Evolutionary conservation across 2,113 vertebrate species (phyloP).

Genomic region (Phylloscopus trochiloides): DNA sequence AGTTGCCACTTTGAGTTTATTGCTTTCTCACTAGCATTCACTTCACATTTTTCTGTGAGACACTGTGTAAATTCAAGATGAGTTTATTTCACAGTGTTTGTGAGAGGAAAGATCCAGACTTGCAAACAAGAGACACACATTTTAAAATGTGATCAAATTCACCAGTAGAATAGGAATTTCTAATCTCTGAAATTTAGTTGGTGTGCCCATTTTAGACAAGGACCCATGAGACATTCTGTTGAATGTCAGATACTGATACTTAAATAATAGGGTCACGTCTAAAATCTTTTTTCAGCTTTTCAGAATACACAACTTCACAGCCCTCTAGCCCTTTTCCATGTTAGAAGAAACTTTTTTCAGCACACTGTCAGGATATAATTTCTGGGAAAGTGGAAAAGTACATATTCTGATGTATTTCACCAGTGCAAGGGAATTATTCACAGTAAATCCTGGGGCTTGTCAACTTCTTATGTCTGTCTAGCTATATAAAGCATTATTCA

Average conservation of each 20-base stretch:
- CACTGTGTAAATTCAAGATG: not conserved
- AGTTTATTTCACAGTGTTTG: not conserved
- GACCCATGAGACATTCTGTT: not conserved
- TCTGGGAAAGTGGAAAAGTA: not conserved
- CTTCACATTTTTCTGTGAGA: not conserved
- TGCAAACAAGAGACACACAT: not conserved
- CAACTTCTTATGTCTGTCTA: not conserved
- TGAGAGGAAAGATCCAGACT: not conserved
- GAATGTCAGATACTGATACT: not conserved
- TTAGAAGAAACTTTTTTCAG: not conserved
- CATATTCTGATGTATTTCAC: not conserved
- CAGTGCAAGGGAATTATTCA: not conserved
- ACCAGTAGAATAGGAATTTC: not conserved
- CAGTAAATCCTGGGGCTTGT: not conserved
- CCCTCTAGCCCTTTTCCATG: not conserved
- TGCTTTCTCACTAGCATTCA: slow-evolving; percentile 8
- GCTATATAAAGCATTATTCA: not conserved
- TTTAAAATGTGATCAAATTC: not conserved
- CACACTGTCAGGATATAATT: not conserved
- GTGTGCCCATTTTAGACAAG: not conserved
- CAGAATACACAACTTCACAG: not conserved
- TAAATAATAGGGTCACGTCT: not conserved
- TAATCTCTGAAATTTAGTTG: not conserved
- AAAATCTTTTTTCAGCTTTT: not conserved
- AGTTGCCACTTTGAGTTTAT: not conserved